A percentile compares a stretch with the other conserved stretches of the same genome.
These are phyloP conservation scores for Castor canadensis DNA, from an alignment of 2,113 vertebrate species.

Conservation along the genomic window DNA sequence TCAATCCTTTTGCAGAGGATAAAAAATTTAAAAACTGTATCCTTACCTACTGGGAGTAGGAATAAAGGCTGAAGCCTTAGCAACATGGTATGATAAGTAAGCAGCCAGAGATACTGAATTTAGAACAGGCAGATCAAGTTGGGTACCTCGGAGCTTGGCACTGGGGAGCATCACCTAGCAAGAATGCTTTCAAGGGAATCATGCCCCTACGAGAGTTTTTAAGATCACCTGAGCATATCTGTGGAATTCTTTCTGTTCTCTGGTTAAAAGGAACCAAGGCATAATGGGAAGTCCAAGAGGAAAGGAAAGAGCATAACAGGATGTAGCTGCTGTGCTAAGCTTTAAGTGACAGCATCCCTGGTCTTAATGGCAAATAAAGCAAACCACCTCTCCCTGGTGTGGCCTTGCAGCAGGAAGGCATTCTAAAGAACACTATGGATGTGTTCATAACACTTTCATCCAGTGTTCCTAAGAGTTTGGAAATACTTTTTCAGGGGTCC, in stretches of 20 bases:
- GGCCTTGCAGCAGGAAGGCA: accelerated
- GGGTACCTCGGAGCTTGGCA: neutral
- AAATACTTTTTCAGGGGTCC: neutral
- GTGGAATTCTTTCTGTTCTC: neutral
- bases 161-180: neutral
- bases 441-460: neutral
- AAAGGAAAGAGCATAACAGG: neutral
- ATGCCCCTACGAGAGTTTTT: neutral
- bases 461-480: neutral
- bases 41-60: neutral
- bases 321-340: neutral
- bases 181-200: neutral
- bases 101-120: neutral
- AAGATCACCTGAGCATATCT: neutral
- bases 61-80: neutral
- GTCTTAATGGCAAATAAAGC: neutral
- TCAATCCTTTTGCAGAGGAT: neutral
- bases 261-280: neutral
- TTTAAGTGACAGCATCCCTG: neutral
- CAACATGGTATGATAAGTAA: neutral
- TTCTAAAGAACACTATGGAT: neutral
- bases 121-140: neutral
- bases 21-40: neutral
- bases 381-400: accelerated
- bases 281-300: neutral